These are phyloP conservation scores for Caradrina clavipalpis DNA, from an alignment of 2,888 invertebrate species.

Conservation along the genomic window DNA sequence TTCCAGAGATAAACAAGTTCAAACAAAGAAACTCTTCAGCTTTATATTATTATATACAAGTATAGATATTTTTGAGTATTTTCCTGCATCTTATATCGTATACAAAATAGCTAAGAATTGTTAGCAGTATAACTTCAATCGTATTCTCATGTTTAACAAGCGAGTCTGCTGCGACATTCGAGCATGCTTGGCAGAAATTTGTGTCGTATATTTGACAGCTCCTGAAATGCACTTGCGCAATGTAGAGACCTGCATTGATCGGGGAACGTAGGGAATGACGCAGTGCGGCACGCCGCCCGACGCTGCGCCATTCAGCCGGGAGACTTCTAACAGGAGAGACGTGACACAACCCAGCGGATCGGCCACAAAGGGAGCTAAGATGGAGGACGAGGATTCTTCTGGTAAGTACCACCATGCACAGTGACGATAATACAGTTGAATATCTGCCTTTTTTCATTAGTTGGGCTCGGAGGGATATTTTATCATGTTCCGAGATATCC, in stretches of 20 bases:
- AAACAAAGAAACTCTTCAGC: too few relatives aligned
- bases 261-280: neutral
- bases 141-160: neutral
- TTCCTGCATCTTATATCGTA: too few relatives aligned
- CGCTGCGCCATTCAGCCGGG: conserved; percentile 8
- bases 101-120: too few relatives aligned
- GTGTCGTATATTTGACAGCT: conserved; percentile 14
- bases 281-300: neutral
- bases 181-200: conserved; percentile 5
- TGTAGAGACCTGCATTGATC: conserved; percentile 26
- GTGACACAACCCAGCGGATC: neutral
- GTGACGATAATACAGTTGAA: neutral
- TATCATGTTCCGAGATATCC: too few relatives aligned
- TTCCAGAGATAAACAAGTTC: neutral
- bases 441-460: neutral
- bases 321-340: neutral
- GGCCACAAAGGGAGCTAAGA: neutral
- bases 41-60: too few relatives aligned
- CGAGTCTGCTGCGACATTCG: too few relatives aligned
- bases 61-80: too few relatives aligned
- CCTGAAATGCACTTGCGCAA: conserved; percentile 42
- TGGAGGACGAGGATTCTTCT: neutral
- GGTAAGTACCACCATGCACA: conserved; percentile 12
- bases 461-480: too few relatives aligned
- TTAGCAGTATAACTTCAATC: neutral